Conservation (phyloP, 2,888 invertebrate species). For the Pyrgus malvae region DNA sequence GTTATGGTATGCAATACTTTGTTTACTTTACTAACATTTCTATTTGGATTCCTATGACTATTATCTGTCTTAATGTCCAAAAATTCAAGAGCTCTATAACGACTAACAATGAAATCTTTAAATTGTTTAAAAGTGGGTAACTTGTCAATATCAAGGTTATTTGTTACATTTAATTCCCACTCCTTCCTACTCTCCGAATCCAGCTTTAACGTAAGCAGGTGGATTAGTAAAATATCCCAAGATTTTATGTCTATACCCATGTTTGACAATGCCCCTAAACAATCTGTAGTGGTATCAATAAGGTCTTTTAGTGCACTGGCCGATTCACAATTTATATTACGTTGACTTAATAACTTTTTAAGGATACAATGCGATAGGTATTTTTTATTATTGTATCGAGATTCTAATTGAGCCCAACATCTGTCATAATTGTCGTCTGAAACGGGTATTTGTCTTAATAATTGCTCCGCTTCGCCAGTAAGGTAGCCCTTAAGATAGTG, state of each 20-base stretch:
- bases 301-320: neutral
- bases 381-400: neutral
- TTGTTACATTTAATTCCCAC: neutral
- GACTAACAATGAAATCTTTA: neutral
- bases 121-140: neutral
- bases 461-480: constrained; percentile 36
- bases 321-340: neutral
- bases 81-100: neutral
- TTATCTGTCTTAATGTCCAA: neutral
- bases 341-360: neutral
- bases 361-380: neutral
- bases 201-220: neutral
- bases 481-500: constrained; percentile 27
- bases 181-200: neutral
- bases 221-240: neutral
- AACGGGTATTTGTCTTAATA: constrained; percentile 27
- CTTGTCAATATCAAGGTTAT: neutral
- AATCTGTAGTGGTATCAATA: neutral
- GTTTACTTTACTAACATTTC: no score
- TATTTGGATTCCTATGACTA: neutral
- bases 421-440: neutral
- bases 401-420: neutral
- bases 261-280: neutral
- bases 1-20: neutral
- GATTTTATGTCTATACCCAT: neutral